These are phyloP conservation scores for Linhomoeus sp. DNA, from an alignment of 2,888 invertebrate genomes.

Conservation along the genomic window DNA sequence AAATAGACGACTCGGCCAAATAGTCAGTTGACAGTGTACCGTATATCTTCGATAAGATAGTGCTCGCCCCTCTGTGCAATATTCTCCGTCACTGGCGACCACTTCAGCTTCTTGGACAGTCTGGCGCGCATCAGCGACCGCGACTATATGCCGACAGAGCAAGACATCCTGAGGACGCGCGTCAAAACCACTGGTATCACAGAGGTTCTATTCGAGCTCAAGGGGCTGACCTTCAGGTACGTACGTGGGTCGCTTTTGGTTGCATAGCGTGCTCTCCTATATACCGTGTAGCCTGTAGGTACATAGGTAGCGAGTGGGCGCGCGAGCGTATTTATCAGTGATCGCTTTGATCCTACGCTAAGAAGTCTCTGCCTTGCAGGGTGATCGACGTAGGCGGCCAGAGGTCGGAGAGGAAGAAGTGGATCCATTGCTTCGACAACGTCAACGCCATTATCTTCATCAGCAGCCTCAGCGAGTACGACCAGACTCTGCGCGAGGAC, in stretches of 20 bases:
- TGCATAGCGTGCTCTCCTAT: too few species aligned
- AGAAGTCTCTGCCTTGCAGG: too few species aligned
- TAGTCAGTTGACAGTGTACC: conserved; percentile 50
- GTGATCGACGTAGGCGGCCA: conserved; percentile 96
- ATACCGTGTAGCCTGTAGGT: too few species aligned
- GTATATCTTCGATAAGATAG: background rate
- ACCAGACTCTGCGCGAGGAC: conserved; percentile 97
- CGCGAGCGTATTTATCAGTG: too few species aligned
- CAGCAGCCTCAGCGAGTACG: conserved; percentile 98
- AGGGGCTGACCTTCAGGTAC: conserved; percentile 99
- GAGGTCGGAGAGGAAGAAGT: conserved; percentile 76
- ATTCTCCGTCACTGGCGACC: too few species aligned
- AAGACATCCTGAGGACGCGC: conserved; percentile 93
- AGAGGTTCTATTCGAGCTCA: conserved; percentile 98
- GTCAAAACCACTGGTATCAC: conserved; percentile 99
- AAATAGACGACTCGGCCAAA: conserved; percentile 99
- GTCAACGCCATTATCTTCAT: conserved; percentile 99
- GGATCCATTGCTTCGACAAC: conserved; percentile 98
- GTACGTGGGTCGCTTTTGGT: too few species aligned
- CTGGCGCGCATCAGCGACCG: conserved; percentile 91
- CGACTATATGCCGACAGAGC: conserved; percentile 97
- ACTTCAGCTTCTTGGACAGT: conserved; percentile 85
- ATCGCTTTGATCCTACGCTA: too few species aligned
- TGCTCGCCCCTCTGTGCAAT: background rate
- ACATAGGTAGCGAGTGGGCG: too few species aligned